Evolutionary conservation across 2,888 invertebrate genomes (phyloP), one percentile per base, ranked within the genome.

Genomic region (Norana najaformis): DNA sequence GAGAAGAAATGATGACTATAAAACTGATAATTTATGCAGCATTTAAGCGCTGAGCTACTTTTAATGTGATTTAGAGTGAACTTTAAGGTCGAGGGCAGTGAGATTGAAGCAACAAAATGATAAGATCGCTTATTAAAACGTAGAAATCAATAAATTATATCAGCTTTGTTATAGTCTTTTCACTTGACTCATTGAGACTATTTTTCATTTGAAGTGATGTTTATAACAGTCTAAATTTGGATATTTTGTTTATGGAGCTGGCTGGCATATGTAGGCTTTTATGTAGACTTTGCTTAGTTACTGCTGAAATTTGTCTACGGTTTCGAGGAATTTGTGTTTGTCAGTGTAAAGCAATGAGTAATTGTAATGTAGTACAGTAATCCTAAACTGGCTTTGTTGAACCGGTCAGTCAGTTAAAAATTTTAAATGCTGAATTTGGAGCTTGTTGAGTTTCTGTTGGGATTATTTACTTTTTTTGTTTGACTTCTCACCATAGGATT

Each of bases 41-140:
- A 16, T 69, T 69, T 30, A 69, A 69, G 69, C n/a, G n/a, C 69
- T n/a, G 6, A 69, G 69, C 69, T 69, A n/a, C 69, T n/a, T 30
- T 30, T 69, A 13, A 13, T 69, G 30, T 69, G n/a, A 69, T 69
- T 69, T 69, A 69, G 30, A n/a, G 13, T 69, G 30, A 69, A n/a
- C n/a, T 69, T n/a, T 69, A 30, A 30, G n/a, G 30, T 69, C 1
- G n/a, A 47, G 23, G 1, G 47, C 5, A 11, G 69, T n/a, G 69
- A 69, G 69, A 69, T 69, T 69, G 30, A 69, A n/a, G 69, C n/a
- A 69, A 69, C n/a, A n/a, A n/a, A 69, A n/a, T 69, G n/a, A 69
- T 69, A 8, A 16, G 30, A n/a, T 6, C n/a, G 1, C 69, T 69
- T 69, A n/a, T 30, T 30, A n/a, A 69, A 69, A 69, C 23, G 47